A percentile compares a stretch with the other conserved stretches of the same genome.
Conservation (phyloP, 2,797 vertebrate species). For the Decapterus maruadsi region DNA sequence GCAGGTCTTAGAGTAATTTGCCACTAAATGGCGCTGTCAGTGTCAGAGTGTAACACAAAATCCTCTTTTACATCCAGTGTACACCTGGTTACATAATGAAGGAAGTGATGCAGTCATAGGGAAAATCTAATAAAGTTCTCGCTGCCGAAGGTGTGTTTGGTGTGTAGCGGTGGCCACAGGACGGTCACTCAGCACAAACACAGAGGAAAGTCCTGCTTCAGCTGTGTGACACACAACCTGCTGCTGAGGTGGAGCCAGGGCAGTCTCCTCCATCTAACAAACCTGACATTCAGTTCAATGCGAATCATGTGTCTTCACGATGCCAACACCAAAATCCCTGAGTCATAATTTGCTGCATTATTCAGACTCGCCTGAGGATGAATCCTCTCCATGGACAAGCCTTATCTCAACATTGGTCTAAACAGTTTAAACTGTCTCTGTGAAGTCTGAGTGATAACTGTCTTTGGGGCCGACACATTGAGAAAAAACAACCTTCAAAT, state of each 20-base stretch:
- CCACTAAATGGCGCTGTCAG: too few relatives aligned
- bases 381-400: background rate
- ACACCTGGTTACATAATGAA: slow-evolving; percentile 31
- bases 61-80: slow-evolving; percentile 36
- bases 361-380: background rate
- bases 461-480: too few relatives aligned
- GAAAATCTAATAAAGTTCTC: background rate
- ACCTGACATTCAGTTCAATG: background rate
- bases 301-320: background rate
- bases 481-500: too few relatives aligned
- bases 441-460: background rate
- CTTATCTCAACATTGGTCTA: background rate
- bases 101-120: slow-evolving; percentile 19
- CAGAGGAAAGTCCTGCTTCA: background rate
- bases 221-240: background rate
- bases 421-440: background rate
- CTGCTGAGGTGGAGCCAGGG: background rate
- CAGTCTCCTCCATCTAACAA: background rate
- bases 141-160: background rate
- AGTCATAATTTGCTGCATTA: background rate
- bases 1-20: too few relatives aligned
- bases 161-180: background rate
- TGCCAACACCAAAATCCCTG: background rate
- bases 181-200: background rate
- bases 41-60: slow-evolving; percentile 8